Evolutionary conservation across 2,888 invertebrate genomes (phyloP), one percentile per base, ranked within the genome.

Genomic region (Leptogaster cylindrica): DNA sequence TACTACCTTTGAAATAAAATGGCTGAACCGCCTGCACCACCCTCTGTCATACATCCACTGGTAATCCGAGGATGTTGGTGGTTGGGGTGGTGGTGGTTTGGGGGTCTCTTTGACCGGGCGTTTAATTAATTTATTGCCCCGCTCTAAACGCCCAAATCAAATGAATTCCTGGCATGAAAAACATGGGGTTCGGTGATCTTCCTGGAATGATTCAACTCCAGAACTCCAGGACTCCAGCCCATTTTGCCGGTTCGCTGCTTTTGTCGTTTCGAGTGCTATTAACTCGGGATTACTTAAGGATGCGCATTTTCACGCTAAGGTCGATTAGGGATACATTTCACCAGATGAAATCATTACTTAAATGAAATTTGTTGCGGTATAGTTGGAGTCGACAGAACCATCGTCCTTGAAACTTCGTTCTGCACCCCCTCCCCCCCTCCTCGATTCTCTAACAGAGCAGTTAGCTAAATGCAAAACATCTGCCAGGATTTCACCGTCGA

Each of bases 291-390:
- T 64, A 64, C 64, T 64, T 64, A 48, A 64, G 64, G 64, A 64
- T 64, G 64, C 64, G 64, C 64, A 64, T 64, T 64, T 64, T 64
- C 64, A 64, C 64, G 64, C 44, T 64, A 64, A 64, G 64, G 64
- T 64, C 64, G 64, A 64, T 64, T 64, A 64, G 48, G 64, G 48
- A 64, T 48, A 64, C 64, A 64, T 64, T 64, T 64, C 48, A 64
- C 48, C 48, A 64, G 64, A 64, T 64, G 64, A 64, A 64, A 46
- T 64, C 64, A 64, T 64, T 64, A 64, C 23, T 64, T 18, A 48
- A 64, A 64, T 64, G 46, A 48, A 64, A 64, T 64, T 64, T 64
- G 64, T 25, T 63, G 63, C 44, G 46, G 44, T 63, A 7, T 46
- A 18, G n/a, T 14, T 27, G 31, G 23, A 10, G 18, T 52, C 33